phyloP scores from a whole-genome alignment of 1,140 invertebrate species.

The Ceratina japonica region DNA sequence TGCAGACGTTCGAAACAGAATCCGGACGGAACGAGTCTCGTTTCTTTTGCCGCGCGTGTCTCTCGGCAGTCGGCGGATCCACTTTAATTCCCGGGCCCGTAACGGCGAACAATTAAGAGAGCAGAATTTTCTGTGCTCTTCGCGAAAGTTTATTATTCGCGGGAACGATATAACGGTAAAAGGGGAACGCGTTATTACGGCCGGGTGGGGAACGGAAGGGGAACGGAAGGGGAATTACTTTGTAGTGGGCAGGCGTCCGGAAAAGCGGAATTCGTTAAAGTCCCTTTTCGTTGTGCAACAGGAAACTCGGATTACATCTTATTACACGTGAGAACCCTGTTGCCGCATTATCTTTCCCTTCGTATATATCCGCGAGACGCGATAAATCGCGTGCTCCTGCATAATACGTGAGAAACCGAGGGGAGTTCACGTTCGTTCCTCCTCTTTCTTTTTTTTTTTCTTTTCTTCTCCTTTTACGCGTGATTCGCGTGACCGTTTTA shows the following conservation, averaged over 20 bases:
- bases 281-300: conserved; percentile 24
- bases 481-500: no score
- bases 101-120: conserved; percentile 29
- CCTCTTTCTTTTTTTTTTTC: no score
- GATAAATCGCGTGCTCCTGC: conserved; percentile 15
- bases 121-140: not conserved
- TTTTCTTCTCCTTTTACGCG: no score
- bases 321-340: conserved; percentile 45
- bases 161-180: not conserved
- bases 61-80: not conserved
- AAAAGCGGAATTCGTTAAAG: conserved; percentile 40
- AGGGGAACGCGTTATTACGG: not conserved
- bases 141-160: conserved; percentile 14
- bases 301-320: conserved; percentile 57
- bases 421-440: not conserved
- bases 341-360: conserved; percentile 31
- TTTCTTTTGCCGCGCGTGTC: not conserved
- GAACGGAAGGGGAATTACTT: conserved; percentile 1
- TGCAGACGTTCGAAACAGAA: not conserved
- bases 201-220: no score
- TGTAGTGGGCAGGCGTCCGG: not conserved
- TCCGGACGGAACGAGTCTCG: not conserved
- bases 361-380: conserved; percentile 36
- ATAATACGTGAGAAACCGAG: conserved; percentile 25
- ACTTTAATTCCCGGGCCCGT: conserved; percentile 14